phyloP scores from a whole-genome alignment of 53 echinoderm and acorn worm species.

The Astropecten irregularis region DNA sequence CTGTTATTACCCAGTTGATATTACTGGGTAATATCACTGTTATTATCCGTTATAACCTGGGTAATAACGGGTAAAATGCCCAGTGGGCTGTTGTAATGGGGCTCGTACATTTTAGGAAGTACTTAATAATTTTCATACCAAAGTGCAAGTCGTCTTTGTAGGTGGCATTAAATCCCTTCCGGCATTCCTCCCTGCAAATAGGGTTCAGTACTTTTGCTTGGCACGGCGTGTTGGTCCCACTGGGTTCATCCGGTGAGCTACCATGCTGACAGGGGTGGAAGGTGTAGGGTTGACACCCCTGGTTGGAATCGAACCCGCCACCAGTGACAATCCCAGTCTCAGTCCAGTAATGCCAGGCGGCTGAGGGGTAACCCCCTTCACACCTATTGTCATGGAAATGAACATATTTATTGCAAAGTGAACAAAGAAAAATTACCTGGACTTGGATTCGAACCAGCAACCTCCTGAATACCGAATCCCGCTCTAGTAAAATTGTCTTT shows the following conservation, averaged over 20 bases:
- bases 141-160: background rate
- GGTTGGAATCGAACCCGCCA: conserved; percentile 59
- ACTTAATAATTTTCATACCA: background rate
- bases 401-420: no score
- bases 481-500: no score
- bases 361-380: conserved; percentile 75
- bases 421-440: no score
- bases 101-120: no score
- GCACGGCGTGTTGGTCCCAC: background rate
- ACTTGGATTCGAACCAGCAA: no score
- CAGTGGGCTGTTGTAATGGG: no score
- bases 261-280: conserved; percentile 75
- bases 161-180: background rate
- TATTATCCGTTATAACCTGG: no score
- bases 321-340: conserved; percentile 75
- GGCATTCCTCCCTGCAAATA: background rate
- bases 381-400: no score
- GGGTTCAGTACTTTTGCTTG: background rate
- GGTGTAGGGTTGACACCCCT: conserved; percentile 86
- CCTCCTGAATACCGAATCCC: no score
- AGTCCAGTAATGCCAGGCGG: conserved; percentile 80
- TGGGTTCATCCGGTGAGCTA: background rate
- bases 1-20: no score
- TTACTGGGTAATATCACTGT: no score
- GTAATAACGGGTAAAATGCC: no score